phyloP scores from a whole-genome alignment of 2,797 vertebrate genomes.

The Austrolebias charrua region DNA sequence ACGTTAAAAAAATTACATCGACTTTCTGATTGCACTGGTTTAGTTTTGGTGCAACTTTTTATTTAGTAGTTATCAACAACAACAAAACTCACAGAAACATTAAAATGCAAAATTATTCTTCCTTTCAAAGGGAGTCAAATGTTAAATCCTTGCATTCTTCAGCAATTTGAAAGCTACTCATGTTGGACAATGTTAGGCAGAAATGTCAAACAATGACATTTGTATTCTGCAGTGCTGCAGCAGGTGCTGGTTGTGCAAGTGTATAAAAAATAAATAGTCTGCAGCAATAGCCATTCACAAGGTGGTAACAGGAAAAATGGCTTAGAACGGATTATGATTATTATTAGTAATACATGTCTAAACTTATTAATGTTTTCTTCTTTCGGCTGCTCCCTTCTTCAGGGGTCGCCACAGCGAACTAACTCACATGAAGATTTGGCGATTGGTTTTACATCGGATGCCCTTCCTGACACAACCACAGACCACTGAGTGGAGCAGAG shows the following conservation, averaged over 20 bases:
- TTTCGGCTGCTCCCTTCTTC: too few species aligned
- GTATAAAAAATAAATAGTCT: background rate
- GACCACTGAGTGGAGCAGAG: too few species aligned
- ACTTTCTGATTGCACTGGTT: constrained; percentile 35
- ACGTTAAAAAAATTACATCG: constrained; percentile 44
- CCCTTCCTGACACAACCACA: too few species aligned
- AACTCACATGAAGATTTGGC: too few species aligned
- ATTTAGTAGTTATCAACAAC: too few species aligned
- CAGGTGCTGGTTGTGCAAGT: background rate
- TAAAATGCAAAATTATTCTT: too few species aligned
- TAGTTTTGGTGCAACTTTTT: constrained; percentile 23
- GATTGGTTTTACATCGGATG: too few species aligned
- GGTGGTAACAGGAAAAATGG: background rate
- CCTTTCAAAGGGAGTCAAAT: background rate
- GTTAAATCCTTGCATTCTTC: background rate
- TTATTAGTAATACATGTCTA: too few species aligned
- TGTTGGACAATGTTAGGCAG: background rate
- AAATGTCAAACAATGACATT: background rate
- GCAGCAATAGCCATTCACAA: background rate
- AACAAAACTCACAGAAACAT: too few species aligned
- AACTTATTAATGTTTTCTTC: too few species aligned
- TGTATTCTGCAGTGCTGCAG: background rate
- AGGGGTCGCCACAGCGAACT: too few species aligned
- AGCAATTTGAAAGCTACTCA: background rate
- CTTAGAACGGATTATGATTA: background rate